Evolutionary conservation across 2,113 vertebrate genomes (phyloP), one percentile per base, ranked within the genome.

Genomic region (Formicarius rufipectus): DNA sequence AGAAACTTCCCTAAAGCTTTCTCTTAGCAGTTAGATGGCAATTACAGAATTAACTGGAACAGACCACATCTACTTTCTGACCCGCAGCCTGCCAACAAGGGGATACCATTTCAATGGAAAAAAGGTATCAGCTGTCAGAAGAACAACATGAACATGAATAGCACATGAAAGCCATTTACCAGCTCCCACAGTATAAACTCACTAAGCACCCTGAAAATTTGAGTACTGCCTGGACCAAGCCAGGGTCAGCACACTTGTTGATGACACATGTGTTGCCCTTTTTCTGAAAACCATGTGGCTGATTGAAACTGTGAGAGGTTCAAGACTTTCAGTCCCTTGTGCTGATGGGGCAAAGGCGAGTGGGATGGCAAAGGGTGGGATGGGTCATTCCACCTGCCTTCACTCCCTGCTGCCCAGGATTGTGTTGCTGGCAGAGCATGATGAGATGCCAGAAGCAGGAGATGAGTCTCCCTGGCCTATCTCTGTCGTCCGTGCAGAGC

Each of bases 1-100:
- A 83, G 93, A 87, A 96, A 66, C 55, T 90, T 91, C 80, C 75
- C 78, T 87, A 81, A 82, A 56, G 33, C 89, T 79, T 90, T 87
- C 92, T 94, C 75, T 92, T 90, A 95, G 91, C 88, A 93, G 88
- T 83, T 80, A 87, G 79, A 94, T 84, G n/a, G 84, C 88, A 91
- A 94, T 91, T 93, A 93, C 35, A 93, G 93, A 93, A 92, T 94
- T 87, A 87, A 67, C 80, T 94, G 93, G 85, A 90, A 67, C 39
- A 45, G 60, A 66, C 64, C 66, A 47, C 5, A 80, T 30, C 58
- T 40, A 74, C 25, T 56, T 3, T 4, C 71, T 91, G 69, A 84
- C 84, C 62, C 2, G 11, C 60, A 72, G 56, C 63, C 60, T 89
- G 96, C 83, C 90, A 91, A 23, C 0, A 3, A 44, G 17, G 8